Percentiles rank a stretch among this genome's conserved stretches.
phyloP scores from a whole-genome alignment of 2,113 vertebrate species.

The Lepisosteus osseus region DNA sequence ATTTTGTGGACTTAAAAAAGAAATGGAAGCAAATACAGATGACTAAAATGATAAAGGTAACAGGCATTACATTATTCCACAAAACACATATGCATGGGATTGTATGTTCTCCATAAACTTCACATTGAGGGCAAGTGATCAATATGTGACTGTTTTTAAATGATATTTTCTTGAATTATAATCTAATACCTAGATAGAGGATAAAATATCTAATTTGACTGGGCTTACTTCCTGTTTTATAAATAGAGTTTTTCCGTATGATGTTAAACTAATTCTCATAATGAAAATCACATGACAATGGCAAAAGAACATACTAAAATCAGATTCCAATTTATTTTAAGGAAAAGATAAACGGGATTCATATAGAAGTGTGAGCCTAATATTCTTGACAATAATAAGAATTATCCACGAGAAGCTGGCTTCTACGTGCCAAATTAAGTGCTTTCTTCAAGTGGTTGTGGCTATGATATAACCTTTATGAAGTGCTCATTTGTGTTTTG shows the following conservation, averaged over 20 bases:
- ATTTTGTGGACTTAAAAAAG: conserved; percentile 18
- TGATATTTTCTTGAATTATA: too few relatives aligned
- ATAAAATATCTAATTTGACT: too few relatives aligned
- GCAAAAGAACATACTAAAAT: too few relatives aligned
- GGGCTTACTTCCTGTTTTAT: too few relatives aligned
- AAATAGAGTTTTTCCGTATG: too few relatives aligned
- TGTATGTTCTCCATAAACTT: conserved; percentile 52
- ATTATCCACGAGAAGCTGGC: conserved; percentile 37
- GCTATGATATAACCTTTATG: conserved; percentile 6
- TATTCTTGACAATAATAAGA: conserved; percentile 14
- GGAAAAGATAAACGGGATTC: too few relatives aligned
- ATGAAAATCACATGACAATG: too few relatives aligned
- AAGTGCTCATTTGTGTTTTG: conserved; percentile 53
- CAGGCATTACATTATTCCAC: conserved; percentile 54
- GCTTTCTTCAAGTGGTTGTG: conserved; percentile 38
- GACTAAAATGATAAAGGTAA: conserved; percentile 59
- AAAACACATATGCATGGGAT: conserved; percentile 39
- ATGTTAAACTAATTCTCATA: too few relatives aligned
- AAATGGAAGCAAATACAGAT: conserved; percentile 45
- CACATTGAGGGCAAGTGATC: conserved; percentile 48
- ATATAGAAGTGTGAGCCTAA: too few relatives aligned
- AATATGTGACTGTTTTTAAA: conserved; percentile 46
- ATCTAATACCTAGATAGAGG: too few relatives aligned
- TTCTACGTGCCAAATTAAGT: conserved; percentile 52
- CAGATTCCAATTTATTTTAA: too few relatives aligned